Evolutionary conservation across 2,797 vertebrate species (phyloP).

Genomic region (Nannoperca australis): DNA sequence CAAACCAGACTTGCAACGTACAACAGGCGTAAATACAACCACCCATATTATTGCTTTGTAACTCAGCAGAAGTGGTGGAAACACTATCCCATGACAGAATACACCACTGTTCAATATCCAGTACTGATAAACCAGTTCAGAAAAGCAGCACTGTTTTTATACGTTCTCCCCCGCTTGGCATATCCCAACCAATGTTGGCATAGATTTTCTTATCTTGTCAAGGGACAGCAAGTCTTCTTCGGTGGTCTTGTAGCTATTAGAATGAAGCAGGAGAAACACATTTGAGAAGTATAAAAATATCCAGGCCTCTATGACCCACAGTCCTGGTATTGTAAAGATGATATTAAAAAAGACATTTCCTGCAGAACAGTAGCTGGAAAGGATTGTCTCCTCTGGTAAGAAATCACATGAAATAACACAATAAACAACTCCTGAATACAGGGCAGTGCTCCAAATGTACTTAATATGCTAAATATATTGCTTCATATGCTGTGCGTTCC

Average conservation of each 20-base stretch:
- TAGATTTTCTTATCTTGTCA: constrained; percentile 40
- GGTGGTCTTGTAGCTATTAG: constrained; percentile 30
- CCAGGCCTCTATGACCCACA: constrained; percentile 24
- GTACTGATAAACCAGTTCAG: background rate
- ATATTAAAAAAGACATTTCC: constrained; percentile 31
- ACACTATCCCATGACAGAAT: background rate
- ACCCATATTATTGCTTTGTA: background rate
- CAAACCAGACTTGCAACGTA: background rate
- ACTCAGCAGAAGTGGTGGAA: background rate
- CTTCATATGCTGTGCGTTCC: constrained; percentile 1
- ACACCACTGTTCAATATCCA: constrained; percentile 7
- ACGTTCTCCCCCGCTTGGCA: constrained; percentile 6
- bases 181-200: constrained; percentile 11
- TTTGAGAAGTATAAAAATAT: constrained; percentile 50
- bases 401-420: constrained; percentile 15
- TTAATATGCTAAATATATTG: constrained; percentile 19
- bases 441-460: background rate
- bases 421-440: constrained; percentile 22
- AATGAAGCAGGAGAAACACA: constrained; percentile 13
- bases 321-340: constrained; percentile 17
- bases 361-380: constrained; percentile 9
- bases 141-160: constrained; percentile 9
- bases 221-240: constrained; percentile 21
- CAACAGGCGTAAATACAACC: background rate
- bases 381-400: constrained; percentile 15